phyloP scores from a whole-genome alignment of 2,113 vertebrate genomes.

The Riparia riparia region DNA sequence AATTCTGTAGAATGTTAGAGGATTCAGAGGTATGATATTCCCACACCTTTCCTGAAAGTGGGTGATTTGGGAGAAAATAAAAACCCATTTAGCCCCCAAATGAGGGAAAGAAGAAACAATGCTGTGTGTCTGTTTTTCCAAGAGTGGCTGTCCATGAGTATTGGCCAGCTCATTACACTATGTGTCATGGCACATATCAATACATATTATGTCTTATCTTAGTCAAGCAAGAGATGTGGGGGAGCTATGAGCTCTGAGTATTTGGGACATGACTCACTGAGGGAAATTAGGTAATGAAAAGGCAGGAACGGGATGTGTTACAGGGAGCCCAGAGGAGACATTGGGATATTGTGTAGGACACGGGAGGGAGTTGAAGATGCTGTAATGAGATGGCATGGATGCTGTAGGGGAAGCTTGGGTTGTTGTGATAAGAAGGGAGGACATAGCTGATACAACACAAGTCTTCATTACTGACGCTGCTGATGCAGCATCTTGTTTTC shows the following conservation, averaged over 20 bases:
- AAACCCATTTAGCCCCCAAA: background rate
- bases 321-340: background rate
- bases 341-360: background rate
- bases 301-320: background rate
- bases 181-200: background rate
- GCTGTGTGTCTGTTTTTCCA: background rate
- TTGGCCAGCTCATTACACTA: background rate
- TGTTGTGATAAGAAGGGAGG: background rate
- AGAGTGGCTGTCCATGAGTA: background rate
- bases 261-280: background rate
- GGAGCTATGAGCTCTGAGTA: background rate
- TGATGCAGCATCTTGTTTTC: background rate
- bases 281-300: background rate
- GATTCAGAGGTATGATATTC: background rate
- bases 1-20: background rate
- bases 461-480: background rate
- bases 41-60: background rate
- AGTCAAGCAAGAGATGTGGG: slow-evolving; percentile 2
- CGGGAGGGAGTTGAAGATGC: background rate
- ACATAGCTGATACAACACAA: background rate
- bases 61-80: background rate
- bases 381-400: background rate
- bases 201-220: background rate
- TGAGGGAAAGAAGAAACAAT: background rate
- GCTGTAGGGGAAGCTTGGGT: background rate